Percentiles rank a stretch among this genome's conserved stretches.
phyloP scores from a whole-genome alignment of 2,888 invertebrate species.

The Chymomyza caudatula region DNA sequence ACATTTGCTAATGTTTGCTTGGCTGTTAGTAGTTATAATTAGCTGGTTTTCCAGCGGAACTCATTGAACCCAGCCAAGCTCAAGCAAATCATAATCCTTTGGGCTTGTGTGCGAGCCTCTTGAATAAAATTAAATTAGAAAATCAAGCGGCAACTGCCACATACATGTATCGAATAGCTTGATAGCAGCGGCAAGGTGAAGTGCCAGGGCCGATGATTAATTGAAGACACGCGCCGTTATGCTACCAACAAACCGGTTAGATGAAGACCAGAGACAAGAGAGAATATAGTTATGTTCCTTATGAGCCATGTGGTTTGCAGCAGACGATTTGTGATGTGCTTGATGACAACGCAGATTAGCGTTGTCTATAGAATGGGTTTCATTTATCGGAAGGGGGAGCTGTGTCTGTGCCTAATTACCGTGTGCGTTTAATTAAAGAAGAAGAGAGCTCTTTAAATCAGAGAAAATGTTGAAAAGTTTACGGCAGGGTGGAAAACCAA shows the following conservation, averaged over 20 bases:
- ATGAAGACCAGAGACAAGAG: conserved; percentile 16
- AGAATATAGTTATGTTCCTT: background rate
- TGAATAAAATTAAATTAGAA: conserved; percentile 48
- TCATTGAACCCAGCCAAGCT: background rate
- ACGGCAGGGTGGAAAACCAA: background rate
- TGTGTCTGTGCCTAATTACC: conserved; percentile 48
- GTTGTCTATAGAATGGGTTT: conserved; percentile 8
- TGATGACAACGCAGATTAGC: conserved; percentile 47
- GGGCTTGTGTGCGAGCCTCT: background rate
- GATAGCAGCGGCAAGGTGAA: background rate
- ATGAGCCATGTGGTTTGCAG: conserved; percentile 1
- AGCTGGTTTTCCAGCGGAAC: conserved; percentile 28
- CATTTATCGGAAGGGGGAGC: conserved; percentile 3
- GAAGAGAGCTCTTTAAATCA: background rate
- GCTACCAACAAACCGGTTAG: conserved; percentile 51
- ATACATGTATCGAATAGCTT: conserved; percentile 2
- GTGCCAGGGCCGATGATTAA: conserved; percentile 58
- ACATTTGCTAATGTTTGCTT: conserved; percentile 5
- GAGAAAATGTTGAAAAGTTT: background rate
- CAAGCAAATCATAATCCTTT: background rate
- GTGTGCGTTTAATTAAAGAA: conserved; percentile 19
- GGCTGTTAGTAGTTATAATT: conserved; percentile 35
- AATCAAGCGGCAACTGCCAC: conserved; percentile 23
- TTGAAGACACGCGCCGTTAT: conserved; percentile 67
- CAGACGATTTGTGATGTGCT: conserved; percentile 5